These are phyloP conservation scores for Taenaris catops DNA, from an alignment of 2,888 invertebrate species.

Conservation along the genomic window DNA sequence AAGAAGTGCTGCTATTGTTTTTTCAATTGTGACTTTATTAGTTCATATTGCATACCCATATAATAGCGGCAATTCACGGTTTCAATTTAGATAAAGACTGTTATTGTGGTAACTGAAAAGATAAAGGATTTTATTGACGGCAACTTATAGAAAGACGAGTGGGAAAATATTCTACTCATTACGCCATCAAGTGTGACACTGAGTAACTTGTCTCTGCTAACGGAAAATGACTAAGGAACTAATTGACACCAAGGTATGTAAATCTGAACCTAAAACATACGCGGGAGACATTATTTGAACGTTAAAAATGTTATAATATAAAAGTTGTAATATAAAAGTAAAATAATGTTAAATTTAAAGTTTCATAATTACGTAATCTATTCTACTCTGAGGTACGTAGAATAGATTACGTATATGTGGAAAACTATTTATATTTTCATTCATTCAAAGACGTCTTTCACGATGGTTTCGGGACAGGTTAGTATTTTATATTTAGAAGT, in stretches of 20 bases:
- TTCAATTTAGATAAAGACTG: constrained; percentile 67
- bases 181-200: constrained; percentile 35
- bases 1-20: constrained; percentile 17
- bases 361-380: too few species aligned
- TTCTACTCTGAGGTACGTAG: too few species aligned
- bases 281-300: too few species aligned
- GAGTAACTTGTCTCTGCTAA: constrained; percentile 30
- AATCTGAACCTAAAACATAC: too few species aligned
- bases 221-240: constrained; percentile 46
- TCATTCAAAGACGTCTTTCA: too few species aligned
- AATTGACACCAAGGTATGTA: constrained; percentile 47
- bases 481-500: too few species aligned
- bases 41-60: constrained; percentile 33
- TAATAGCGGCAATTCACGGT: constrained; percentile 44
- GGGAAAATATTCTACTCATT: constrained; percentile 41
- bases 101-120: constrained; percentile 47
- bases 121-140: constrained; percentile 63
- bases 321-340: too few species aligned
- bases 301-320: too few species aligned
- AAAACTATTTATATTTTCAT: too few species aligned
- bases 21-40: constrained; percentile 44
- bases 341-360: too few species aligned
- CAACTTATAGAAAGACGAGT: constrained; percentile 49
- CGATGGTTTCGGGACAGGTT: too few species aligned
- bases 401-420: too few species aligned